Conservation (phyloP, 1,140 invertebrate genomes). For the Odontomachus brunneus region DNA sequence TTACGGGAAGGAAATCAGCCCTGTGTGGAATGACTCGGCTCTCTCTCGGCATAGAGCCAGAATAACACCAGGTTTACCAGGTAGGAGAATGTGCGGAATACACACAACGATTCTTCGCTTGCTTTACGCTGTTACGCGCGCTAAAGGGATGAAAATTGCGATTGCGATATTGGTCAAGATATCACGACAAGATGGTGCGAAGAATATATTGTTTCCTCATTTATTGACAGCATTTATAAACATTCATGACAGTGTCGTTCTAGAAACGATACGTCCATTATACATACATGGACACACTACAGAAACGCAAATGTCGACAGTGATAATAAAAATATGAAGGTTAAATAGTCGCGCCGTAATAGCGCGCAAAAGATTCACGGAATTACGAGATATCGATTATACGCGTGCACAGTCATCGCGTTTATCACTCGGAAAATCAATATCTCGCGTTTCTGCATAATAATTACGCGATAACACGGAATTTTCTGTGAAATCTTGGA, state of each 20-base stretch:
- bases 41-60: neutral
- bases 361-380: neutral
- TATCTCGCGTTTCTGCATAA: too few relatives aligned
- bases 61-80: conserved; percentile 29
- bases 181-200: neutral
- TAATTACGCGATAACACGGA: neutral
- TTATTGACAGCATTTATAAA: too few relatives aligned
- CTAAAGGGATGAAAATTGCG: neutral
- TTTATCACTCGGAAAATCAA: too few relatives aligned
- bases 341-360: neutral
- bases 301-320: neutral
- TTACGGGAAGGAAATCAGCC: conserved; percentile 16
- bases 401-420: too few relatives aligned
- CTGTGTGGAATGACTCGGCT: conserved; percentile 7
- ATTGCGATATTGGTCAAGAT: neutral
- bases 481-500: neutral
- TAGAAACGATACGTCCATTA: too few relatives aligned
- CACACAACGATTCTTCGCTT: conserved; percentile 4
- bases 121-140: neutral
- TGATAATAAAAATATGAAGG: neutral
- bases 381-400: neutral
- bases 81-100: conserved; percentile 1
- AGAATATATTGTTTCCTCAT: too few relatives aligned
- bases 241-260: too few relatives aligned
- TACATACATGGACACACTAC: too few relatives aligned